Percentiles rank a stretch among this genome's conserved stretches.
Evolutionary conservation across 2,797 vertebrate genomes (phyloP).

Genomic region (Muscicapa striata): DNA sequence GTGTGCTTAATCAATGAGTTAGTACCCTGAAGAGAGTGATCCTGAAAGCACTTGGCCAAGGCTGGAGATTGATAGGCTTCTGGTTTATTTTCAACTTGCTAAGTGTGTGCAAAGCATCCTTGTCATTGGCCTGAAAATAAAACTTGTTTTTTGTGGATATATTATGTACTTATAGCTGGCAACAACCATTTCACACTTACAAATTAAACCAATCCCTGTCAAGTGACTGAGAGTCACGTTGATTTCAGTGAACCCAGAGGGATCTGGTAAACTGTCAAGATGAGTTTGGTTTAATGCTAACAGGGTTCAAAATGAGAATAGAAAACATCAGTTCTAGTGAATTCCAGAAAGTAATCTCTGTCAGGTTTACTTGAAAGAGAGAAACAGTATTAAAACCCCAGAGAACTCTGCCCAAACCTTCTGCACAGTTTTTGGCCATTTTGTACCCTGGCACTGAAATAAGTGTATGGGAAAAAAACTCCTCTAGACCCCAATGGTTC

Average conservation of each 20-base stretch:
- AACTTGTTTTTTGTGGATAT: not conserved
- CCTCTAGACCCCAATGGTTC: not conserved
- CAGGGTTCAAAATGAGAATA: conserved; percentile 22
- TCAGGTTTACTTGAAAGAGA: not conserved
- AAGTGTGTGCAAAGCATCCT: not conserved
- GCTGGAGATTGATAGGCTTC: not conserved
- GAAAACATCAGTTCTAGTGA: conserved; percentile 24
- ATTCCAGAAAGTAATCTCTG: conserved; percentile 9
- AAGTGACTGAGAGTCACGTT: not conserved
- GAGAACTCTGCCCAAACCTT: not conserved
- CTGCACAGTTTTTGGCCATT: not conserved
- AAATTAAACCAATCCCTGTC: conserved; percentile 40
- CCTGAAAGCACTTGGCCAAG: not conserved
- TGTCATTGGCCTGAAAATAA: not conserved
- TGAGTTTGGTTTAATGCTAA: conserved; percentile 30
- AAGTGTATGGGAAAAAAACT: not conserved
- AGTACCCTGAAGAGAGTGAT: not conserved
- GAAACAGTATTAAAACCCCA: not conserved
- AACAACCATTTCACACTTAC: conserved; percentile 43
- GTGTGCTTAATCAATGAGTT: conserved; percentile 1
- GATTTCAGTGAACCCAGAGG: conserved; percentile 27
- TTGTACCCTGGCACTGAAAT: not conserved
- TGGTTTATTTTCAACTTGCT: not conserved
- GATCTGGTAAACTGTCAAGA: conserved; percentile 36
- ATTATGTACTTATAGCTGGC: not conserved